Base-by-base conservation (phyloP, 2,113 vertebrate genomes). In the Gymnarchus niloticus region DNA sequence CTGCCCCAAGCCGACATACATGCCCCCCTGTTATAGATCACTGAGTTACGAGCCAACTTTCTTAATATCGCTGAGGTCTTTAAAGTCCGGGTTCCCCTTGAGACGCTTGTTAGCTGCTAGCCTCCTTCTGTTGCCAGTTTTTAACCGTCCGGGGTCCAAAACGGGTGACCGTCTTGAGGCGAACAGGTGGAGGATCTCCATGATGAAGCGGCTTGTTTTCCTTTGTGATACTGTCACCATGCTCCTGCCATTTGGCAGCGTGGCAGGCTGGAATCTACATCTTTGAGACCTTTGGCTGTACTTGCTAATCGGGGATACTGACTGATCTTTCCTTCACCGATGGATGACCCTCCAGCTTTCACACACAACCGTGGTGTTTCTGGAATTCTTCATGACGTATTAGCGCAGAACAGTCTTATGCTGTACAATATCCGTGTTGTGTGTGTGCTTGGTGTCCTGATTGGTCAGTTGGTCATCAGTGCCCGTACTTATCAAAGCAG, bases 241-340 rank as follows among this genome's bases (percentile, higher is more conserved):
- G 19, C 65, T 54, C 48, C 28, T 84, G 10, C 48, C 12, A 28
- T 85, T n/a, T 85, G 28, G 19, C 33, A 41, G 41, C 51, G 51
- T 41, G 10, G 28, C 46, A 37, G 84, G 87, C 86, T 82, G 78
- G 86, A 89, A 85, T 52, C 85, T 88, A 41, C 48, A 86, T 84
- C 86, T 91, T 80, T 28, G 91, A 91, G 92, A 90, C 92, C 93
- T 94, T 94, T 86, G 56, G 17, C 85, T 56, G 41, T 80, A 89
- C 82, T 80, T 91, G 86, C 8, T 87, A 91, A 88, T 93, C 91
- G 90, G 91, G 91, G 91, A 91, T 89, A 90, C 90, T 92, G 89
- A 86, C 89, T 87, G 86, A 83, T 81, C 41, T 87, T 88, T 59
- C 59, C 88, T 14, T 4, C 12, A 88, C 85, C 61, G 83, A 86